Evolutionary conservation across 2,113 vertebrate species (phyloP).

Genomic region (Syngnathoides biaculeatus): DNA sequence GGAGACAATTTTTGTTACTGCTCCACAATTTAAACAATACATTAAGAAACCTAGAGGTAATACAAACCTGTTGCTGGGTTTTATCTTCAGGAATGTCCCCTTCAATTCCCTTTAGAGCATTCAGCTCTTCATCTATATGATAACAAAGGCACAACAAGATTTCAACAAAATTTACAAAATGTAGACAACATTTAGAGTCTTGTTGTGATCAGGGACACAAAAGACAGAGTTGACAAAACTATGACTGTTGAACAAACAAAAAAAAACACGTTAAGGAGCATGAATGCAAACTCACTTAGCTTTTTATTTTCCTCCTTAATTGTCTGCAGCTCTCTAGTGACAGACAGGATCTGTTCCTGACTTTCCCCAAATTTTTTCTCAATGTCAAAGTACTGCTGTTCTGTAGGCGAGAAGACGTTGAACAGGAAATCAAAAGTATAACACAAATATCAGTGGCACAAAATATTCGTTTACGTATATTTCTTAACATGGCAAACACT

Average conservation of each 20-base stretch:
- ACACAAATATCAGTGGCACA: background rate
- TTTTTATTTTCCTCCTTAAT: slow-evolving; percentile 81
- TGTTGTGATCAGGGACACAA: background rate
- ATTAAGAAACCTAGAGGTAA: background rate
- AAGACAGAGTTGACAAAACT: background rate
- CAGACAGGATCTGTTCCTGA: slow-evolving; percentile 84
- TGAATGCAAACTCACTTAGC: slow-evolving; percentile 77
- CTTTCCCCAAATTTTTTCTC: slow-evolving; percentile 88
- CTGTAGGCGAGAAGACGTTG: slow-evolving; percentile 57
- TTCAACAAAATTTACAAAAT: background rate
- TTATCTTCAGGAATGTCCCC: slow-evolving; percentile 79
- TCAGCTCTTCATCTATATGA: slow-evolving; percentile 80
- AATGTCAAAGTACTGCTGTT: slow-evolving; percentile 93
- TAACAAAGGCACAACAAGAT: background rate
- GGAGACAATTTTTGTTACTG: background rate
- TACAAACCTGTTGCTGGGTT: slow-evolving; percentile 75
- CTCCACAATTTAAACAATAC: background rate
- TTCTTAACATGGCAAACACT: background rate
- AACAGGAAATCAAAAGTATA: background rate
- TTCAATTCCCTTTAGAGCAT: slow-evolving; percentile 80
- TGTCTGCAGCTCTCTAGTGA: slow-evolving; percentile 82
- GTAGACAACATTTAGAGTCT: background rate
- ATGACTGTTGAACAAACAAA: background rate
- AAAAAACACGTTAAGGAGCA: background rate
- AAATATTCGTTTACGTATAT: background rate